Percentiles rank a stretch among this genome's conserved stretches.
Evolutionary conservation across 2,888 invertebrate species (phyloP).

Genomic region (Lasius fuliginosus): DNA sequence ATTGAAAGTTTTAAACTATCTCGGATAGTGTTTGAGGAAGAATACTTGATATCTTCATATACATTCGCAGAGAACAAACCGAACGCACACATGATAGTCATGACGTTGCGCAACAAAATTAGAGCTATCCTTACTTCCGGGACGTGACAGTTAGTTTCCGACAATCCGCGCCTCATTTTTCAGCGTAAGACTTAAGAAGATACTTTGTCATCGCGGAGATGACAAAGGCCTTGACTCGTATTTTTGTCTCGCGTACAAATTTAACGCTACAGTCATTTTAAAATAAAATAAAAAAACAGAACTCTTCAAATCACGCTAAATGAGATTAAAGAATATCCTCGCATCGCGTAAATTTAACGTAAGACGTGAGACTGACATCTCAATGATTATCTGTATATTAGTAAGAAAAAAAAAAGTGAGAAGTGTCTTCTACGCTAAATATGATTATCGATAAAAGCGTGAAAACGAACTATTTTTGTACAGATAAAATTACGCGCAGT

Average conservation of each 20-base stretch:
- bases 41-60: background rate
- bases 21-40: background rate
- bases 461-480: conserved; percentile 21
- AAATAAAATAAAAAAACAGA: background rate
- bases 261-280: background rate
- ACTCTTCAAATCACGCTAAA: background rate
- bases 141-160: conserved; percentile 33
- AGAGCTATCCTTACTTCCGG: conserved; percentile 43
- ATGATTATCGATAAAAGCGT: background rate
- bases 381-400: background rate
- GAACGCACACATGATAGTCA: conserved; percentile 12
- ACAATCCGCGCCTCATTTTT: conserved; percentile 10
- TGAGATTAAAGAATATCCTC: background rate
- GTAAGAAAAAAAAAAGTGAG: background rate
- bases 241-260: conserved; percentile 9
- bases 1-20: background rate
- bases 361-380: background rate
- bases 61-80: conserved; percentile 6
- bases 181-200: conserved; percentile 19
- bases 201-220: background rate
- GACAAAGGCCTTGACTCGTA: background rate
- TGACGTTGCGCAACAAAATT: conserved; percentile 48
- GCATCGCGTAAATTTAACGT: background rate
- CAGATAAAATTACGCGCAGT: conserved; percentile 15
- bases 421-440: background rate